A percentile compares a stretch with the other conserved stretches of the same genome.
Conservation (phyloP, 2,888 invertebrate genomes). For the Eulithis prunata region DNA sequence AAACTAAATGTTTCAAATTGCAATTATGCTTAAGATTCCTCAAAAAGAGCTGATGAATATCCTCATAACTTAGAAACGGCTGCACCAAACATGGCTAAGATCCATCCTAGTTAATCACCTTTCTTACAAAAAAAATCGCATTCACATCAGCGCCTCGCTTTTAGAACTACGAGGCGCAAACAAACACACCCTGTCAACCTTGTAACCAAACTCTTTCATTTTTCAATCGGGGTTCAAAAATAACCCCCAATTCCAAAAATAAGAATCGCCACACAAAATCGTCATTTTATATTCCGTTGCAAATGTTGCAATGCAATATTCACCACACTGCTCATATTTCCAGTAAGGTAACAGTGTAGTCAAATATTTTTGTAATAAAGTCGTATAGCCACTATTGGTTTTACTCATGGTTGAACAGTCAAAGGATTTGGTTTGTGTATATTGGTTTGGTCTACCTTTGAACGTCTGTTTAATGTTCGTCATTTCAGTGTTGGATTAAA, state of each 20-base stretch:
- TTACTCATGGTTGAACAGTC: slow-evolving; percentile 25
- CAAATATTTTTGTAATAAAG: slow-evolving; percentile 18
- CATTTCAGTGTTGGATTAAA: neutral
- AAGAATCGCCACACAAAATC: neutral
- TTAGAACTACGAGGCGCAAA: too few species aligned
- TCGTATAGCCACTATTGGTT: slow-evolving; percentile 12
- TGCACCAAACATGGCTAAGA: too few species aligned
- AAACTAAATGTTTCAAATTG: too few species aligned
- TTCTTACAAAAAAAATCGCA: too few species aligned
- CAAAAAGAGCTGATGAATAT: too few species aligned
- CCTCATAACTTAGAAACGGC: too few species aligned
- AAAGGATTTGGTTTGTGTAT: slow-evolving; percentile 30
- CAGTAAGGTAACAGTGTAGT: slow-evolving; percentile 4
- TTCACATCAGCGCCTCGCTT: too few species aligned
- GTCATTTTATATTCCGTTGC: neutral
- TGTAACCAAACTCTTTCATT: too few species aligned
- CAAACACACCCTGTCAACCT: too few species aligned
- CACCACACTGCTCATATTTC: neutral
- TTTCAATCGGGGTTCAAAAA: neutral
- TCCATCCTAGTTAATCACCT: too few species aligned
- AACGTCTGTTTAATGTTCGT: neutral
- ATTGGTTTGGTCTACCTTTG: slow-evolving; percentile 13
- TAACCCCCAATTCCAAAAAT: neutral
- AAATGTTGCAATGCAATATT: neutral
- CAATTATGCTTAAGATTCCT: too few species aligned